phyloP scores from a whole-genome alignment of 2,797 vertebrate species.

The Malurus splendens region DNA sequence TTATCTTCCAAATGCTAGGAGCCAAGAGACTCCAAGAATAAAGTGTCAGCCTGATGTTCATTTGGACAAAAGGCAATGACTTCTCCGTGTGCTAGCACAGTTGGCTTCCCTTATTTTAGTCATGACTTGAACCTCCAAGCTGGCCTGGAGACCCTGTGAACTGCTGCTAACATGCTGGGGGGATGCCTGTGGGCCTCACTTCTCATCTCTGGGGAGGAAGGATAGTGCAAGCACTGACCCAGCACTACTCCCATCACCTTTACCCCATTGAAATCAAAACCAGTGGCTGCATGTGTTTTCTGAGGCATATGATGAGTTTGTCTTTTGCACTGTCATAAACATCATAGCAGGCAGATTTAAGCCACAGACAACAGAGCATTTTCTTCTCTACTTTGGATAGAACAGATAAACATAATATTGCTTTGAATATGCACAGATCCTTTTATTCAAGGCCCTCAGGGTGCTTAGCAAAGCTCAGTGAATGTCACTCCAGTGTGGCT shows the following conservation, averaged over 20 bases:
- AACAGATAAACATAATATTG: constrained; percentile 6
- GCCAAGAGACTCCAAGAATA: not conserved
- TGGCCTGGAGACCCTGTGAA: not conserved
- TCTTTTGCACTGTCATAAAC: not conserved
- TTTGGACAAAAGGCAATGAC: not conserved
- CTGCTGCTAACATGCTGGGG: not conserved
- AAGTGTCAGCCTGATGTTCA: not conserved
- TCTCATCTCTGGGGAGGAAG: not conserved
- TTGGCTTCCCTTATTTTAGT: not conserved
- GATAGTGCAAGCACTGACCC: not conserved
- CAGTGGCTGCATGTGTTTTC: not conserved
- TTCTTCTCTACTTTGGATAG: not conserved
- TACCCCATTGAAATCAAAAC: not conserved
- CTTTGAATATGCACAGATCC: not conserved
- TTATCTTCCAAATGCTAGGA: constrained; percentile 34
- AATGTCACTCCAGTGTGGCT: not conserved
- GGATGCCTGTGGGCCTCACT: not conserved
- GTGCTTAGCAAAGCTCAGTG: not conserved
- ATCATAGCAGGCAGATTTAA: not conserved
- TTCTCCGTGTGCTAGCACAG: not conserved
- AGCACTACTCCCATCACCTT: not conserved
- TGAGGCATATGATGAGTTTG: not conserved
- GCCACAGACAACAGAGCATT: not conserved
- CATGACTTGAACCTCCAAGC: not conserved
- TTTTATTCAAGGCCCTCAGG: not conserved